phyloP scores from a whole-genome alignment of 2,113 vertebrate species.

The Prunella himalayana region DNA sequence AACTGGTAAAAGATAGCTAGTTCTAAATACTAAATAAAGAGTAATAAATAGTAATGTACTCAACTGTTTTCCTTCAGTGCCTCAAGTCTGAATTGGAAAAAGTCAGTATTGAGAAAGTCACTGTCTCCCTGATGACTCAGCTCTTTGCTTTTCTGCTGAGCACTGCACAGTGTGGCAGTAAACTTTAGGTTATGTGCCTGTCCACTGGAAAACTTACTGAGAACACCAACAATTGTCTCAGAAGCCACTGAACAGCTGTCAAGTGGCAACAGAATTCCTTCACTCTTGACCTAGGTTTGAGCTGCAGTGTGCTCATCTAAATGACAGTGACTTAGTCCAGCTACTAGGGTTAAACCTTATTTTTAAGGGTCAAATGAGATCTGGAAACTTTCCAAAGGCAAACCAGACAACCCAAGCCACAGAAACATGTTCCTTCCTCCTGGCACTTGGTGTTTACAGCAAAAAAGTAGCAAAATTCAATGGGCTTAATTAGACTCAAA shows the following conservation, averaged over 20 bases:
- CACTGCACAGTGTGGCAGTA: not conserved
- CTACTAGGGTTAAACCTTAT: not conserved
- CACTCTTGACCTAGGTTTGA: not conserved
- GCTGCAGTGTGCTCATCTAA: not conserved
- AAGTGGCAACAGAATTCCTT: not conserved
- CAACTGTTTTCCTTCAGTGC: not conserved
- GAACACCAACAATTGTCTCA: not conserved
- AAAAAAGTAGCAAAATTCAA: not conserved
- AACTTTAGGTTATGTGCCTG: not conserved
- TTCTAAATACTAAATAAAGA: not conserved
- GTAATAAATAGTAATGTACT: not conserved
- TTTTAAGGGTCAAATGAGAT: not conserved
- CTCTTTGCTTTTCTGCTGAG: not conserved
- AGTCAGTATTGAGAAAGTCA: not conserved
- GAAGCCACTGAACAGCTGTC: slow-evolving; percentile 3
- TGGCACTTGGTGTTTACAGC: not conserved
- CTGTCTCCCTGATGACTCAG: not conserved
- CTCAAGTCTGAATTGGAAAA: not conserved
- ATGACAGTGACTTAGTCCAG: not conserved
- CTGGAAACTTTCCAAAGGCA: not conserved
- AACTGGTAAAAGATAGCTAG: not conserved
- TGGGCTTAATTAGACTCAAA: not conserved
- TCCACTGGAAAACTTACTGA: not conserved
- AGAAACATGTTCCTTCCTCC: not conserved
- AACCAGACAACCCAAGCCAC: not conserved